Base-by-base conservation (phyloP, 2,113 vertebrate genomes). In the Jacana jacana region DNA sequence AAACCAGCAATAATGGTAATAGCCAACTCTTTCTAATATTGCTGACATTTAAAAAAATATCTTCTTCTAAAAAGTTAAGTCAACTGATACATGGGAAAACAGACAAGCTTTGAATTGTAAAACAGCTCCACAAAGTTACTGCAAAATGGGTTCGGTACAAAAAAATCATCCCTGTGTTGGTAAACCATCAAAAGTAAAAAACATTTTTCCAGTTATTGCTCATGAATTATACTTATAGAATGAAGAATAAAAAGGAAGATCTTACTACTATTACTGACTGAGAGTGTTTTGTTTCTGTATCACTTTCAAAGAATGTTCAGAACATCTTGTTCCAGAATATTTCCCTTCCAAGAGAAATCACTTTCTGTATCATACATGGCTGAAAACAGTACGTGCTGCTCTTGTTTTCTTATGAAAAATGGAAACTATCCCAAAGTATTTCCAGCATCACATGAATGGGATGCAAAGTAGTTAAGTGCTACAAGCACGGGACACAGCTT, bases 241-340 rank as follows among this genome's bases (percentile, higher is more conserved):
- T 33, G 55, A 81, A 60, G 57, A 71, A 37, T 65, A 95, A 82
- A 77, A 96, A 60, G 39, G 58, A 89, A 80, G 57, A 68, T 88
- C 88, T 93, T 83, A 70, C 86, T 79, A 51, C 46, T 88, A 81
- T 37, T 88, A 93, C 78, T 93, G 80, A 91, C 72, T 96, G 90
- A 90, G 35, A 80, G 55, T 69, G 81, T 88, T 97, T 93, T 96
- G 55, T 61, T 94, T 93, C 82, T 86, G 79, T 61, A 85, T 96
- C 91, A 90, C 46, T 94, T 95, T 87, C 83, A 96, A 92, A 65
- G 91, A 86, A 91, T 52, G 92, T 95, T 80, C 72, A 70, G 82
- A 97, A 97, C 89, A 88, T 82, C 51, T 95, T 89, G 93, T 97
- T 88, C 80, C 86, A 94, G 91, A 82, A 10, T 76, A 69, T 76